Conservation (phyloP, 2,797 vertebrate species). For the Lophotriccus pileatus region DNA sequence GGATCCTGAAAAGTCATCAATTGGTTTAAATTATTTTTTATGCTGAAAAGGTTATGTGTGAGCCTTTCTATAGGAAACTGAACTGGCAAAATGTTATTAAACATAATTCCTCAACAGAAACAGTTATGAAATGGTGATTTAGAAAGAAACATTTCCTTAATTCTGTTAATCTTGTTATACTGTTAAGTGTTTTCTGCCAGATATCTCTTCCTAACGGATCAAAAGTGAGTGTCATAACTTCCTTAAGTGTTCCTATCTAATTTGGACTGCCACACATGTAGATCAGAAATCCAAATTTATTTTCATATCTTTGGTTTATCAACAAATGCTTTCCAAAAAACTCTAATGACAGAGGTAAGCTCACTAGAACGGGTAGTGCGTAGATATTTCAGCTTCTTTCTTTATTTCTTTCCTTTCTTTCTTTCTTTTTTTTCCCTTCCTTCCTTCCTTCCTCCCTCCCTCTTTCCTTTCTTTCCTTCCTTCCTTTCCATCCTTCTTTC, state of each 20-base stretch:
- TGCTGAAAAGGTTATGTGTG: neutral
- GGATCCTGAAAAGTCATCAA: neutral
- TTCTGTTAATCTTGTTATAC: neutral
- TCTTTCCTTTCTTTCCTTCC: neutral
- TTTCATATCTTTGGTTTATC: neutral
- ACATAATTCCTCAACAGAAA: neutral
- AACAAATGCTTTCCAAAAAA: neutral
- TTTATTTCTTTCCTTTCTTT: too few relatives aligned
- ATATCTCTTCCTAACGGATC: neutral
- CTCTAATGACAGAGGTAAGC: neutral
- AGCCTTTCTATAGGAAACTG: neutral
- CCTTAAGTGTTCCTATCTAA: neutral
- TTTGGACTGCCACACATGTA: neutral
- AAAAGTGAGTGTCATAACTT: neutral
- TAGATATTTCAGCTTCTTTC: neutral
- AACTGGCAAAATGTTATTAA: neutral
- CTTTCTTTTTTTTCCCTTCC: neutral
- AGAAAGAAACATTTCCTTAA: neutral
- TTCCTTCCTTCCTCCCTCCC: too few relatives aligned
- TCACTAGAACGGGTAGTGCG: neutral
- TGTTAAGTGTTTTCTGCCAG: neutral
- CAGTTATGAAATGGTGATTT: neutral
- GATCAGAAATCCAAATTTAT: neutral
- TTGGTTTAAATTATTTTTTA: neutral
- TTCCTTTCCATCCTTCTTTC: too few relatives aligned